Percentiles rank a stretch among this genome's conserved stretches.
Evolutionary conservation across 2,888 invertebrate species (phyloP).

Genomic region (Himalopsyche tibetana): DNA sequence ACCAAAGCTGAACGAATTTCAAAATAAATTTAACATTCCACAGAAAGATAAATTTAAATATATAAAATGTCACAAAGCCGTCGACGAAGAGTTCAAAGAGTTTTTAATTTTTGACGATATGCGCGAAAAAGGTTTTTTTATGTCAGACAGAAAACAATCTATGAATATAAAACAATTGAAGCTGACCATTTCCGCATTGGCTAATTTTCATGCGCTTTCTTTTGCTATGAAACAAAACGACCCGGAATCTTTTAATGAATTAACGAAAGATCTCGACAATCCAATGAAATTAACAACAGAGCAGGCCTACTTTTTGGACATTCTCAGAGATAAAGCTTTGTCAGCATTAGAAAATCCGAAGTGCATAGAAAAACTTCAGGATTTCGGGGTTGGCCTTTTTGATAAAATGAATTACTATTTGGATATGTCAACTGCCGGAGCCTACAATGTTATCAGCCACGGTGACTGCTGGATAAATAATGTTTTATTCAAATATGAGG

Average conservation of each 20-base stretch:
- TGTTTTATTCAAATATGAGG: constrained; percentile 54
- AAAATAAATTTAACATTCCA: not conserved
- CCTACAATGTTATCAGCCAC: constrained; percentile 51
- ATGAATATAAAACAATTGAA: constrained; percentile 23
- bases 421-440: no score
- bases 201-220: constrained; percentile 8
- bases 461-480: constrained; percentile 55
- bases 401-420: not conserved
- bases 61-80: constrained; percentile 5
- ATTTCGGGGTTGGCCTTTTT: not conserved
- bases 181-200: not conserved
- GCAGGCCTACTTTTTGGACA: not conserved
- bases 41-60: not conserved
- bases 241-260: not conserved
- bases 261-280: not conserved
- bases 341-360: not conserved
- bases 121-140: not conserved
- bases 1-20: not conserved
- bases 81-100: not conserved
- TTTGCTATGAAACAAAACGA: constrained; percentile 20
- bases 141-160: constrained; percentile 8
- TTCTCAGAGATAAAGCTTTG: constrained; percentile 28
- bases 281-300: not conserved
- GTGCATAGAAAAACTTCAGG: not conserved
- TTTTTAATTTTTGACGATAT: constrained; percentile 29